A percentile compares a stretch with the other conserved stretches of the same genome.
These are phyloP conservation scores for Acrobasis consociella DNA, from an alignment of 2,888 invertebrate genomes.

Conservation along the genomic window DNA sequence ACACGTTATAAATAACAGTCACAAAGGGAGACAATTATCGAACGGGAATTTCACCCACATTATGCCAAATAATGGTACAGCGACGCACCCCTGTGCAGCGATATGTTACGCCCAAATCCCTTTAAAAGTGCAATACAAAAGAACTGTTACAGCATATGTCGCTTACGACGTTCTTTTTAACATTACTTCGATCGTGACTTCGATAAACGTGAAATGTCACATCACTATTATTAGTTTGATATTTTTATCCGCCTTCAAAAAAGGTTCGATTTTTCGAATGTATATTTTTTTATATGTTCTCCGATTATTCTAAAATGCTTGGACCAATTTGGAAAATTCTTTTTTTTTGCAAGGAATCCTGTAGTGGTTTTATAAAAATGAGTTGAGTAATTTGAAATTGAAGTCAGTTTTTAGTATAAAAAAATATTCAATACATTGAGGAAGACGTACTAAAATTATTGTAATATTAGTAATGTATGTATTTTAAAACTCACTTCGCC, in stretches of 20 bases:
- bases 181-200: neutral
- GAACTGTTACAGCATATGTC: slow-evolving; percentile 7
- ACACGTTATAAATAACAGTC: slow-evolving; percentile 55
- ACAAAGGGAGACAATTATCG: slow-evolving; percentile 69
- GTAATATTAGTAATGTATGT: too few relatives aligned
- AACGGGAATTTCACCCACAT: slow-evolving; percentile 80
- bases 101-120: slow-evolving; percentile 73
- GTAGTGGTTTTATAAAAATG: too few relatives aligned
- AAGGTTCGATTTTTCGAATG: too few relatives aligned
- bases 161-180: slow-evolving; percentile 6
- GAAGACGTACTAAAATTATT: too few relatives aligned
- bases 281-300: too few relatives aligned
- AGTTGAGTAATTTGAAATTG: too few relatives aligned
- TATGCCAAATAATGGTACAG: slow-evolving; percentile 76
- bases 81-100: slow-evolving; percentile 50
- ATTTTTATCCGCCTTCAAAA: neutral
- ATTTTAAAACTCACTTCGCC: too few relatives aligned
- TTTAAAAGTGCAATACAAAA: slow-evolving; percentile 1
- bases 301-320: too few relatives aligned
- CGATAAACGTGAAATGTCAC: neutral
- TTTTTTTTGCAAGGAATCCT: too few relatives aligned
- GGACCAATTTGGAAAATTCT: too few relatives aligned
- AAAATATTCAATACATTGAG: too few relatives aligned
- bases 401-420: too few relatives aligned
- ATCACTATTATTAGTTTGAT: neutral